Percentiles rank a stretch among this genome's conserved stretches.
Evolutionary conservation across 2,113 vertebrate genomes (phyloP).

Genomic region (Myiagra hebetior): DNA sequence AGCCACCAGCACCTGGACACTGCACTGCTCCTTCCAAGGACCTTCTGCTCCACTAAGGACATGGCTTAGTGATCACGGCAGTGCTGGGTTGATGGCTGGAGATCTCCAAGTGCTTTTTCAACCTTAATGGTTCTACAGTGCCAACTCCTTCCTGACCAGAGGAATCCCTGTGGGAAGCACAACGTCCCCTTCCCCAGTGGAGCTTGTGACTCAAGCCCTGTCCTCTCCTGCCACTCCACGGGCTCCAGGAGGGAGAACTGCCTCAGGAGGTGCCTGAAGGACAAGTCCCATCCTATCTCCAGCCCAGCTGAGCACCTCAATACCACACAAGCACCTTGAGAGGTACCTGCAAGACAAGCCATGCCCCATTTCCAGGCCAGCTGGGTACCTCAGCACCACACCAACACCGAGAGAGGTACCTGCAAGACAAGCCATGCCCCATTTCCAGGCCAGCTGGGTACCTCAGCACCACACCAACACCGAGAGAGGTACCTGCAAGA

Average conservation of each 20-base stretch:
- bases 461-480: not conserved
- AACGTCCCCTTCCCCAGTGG: no score
- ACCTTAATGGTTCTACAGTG: not conserved
- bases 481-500: not conserved
- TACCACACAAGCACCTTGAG: not conserved
- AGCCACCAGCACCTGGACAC: not conserved
- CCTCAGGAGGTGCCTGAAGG: not conserved
- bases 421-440: not conserved
- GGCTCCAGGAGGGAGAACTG: not conserved
- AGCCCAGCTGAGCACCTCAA: not conserved
- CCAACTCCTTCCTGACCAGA: not conserved
- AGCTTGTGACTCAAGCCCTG: not conserved
- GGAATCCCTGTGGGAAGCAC: not conserved
- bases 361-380: no score
- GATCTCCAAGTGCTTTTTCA: not conserved
- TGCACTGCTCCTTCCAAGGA: accelerated
- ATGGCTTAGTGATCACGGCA: accelerated
- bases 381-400: no score
- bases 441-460: not conserved
- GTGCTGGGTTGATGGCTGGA: not conserved
- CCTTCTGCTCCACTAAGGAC: not conserved
- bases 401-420: not conserved
- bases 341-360: not conserved
- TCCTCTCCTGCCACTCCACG: not conserved
- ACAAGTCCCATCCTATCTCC: not conserved